Evolutionary conservation across 2,797 vertebrate genomes (phyloP), one percentile per base, ranked within the genome.

Genomic region (Esox masquinongy): DNA sequence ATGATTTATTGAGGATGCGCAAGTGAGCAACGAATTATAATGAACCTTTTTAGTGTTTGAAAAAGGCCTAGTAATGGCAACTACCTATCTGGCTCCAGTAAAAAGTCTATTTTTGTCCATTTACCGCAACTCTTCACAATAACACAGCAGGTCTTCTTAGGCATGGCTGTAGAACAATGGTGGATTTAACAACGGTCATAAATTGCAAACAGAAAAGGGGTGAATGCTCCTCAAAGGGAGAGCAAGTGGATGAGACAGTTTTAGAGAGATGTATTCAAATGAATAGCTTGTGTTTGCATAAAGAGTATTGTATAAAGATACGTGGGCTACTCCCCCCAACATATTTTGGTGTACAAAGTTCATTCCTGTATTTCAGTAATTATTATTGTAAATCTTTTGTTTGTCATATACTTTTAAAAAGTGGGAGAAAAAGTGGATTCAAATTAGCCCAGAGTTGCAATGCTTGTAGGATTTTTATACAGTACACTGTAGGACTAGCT

Each of bases 41-140:
- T 90, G 90, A 88, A 79, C 89, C 86, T 91, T 90, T 91, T 74
- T 86, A 79, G 76, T 90, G 83, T 88, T 83, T 79, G 78, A 89
- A 89, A 77, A 76, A 88, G 8, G 50, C 77, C 17, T 36, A 24
- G 74, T 70, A 72, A 84, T 84, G 81, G 82, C 92, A 84, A 81
- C 69, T n/a, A 77, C 78, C 84, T 91, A 90, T 92, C 89, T 80
- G 81, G 83, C 89, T 82, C 87, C 86, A 92, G 94, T 92, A 91
- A 82, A 89, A 88, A 76, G 86, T 49, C 17, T 63, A 85, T 94
- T 93, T 88, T 90, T 72, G 49, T 24, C 29, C 26, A 72, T 71
- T 56, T 53, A 71, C 70, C 16, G 34, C n/a, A 59, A 29, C 29
- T 56, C 39, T 69, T 49, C 3, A 34, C 51, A n/a, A 68, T 36